phyloP scores from a whole-genome alignment of 2,888 invertebrate genomes.

The Alcis repandata region DNA sequence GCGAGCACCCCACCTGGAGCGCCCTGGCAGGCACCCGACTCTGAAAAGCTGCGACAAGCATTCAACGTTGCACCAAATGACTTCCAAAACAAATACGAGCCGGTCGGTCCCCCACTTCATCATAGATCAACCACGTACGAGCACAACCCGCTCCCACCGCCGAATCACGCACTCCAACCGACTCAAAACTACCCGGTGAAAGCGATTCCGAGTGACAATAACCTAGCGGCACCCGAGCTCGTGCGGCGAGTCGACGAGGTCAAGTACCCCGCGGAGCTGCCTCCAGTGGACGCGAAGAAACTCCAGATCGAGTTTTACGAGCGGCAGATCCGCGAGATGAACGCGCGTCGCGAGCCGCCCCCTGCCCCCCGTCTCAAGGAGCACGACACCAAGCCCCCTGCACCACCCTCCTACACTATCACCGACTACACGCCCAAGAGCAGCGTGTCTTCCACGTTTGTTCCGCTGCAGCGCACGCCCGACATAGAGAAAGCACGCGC shows the following conservation, averaged over 20 bases:
- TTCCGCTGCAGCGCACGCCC: constrained; percentile 81
- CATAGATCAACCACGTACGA: constrained; percentile 57
- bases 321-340: constrained; percentile 78
- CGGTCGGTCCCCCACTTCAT: constrained; percentile 61
- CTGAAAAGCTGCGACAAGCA: constrained; percentile 76
- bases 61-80: constrained; percentile 77
- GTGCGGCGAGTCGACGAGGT: constrained; percentile 64
- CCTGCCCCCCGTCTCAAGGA: constrained; percentile 53
- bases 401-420: constrained; percentile 75
- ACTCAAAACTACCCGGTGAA: constrained; percentile 67
- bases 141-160: constrained; percentile 63
- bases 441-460: constrained; percentile 75
- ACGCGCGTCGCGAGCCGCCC: constrained; percentile 59
- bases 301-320: constrained; percentile 84
- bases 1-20: constrained; percentile 63
- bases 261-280: constrained; percentile 48
- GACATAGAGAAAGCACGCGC: constrained; percentile 82
- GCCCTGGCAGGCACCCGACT: constrained; percentile 78
- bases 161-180: constrained; percentile 59
- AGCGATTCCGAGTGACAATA: constrained; percentile 73
- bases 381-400: constrained; percentile 55
- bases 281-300: constrained; percentile 74
- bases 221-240: constrained; percentile 79
- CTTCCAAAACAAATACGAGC: constrained; percentile 62
- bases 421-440: constrained; percentile 81